phyloP scores from a whole-genome alignment of 2,888 invertebrate species.

The Lathronympha strigana region DNA sequence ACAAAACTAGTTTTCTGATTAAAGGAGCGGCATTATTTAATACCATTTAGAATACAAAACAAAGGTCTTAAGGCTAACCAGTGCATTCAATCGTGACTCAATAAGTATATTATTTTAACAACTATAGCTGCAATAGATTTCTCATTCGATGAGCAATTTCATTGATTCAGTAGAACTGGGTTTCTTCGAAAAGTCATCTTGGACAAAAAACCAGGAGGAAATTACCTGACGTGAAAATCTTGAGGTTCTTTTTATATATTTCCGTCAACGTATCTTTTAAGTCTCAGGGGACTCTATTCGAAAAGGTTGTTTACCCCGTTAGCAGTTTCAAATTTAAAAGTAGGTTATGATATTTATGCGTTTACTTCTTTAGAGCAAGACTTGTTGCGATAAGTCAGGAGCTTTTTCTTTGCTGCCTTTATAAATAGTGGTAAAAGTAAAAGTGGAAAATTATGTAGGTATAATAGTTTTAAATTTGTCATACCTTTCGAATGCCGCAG shows the following conservation, averaged over 20 bases:
- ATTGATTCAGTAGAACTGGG: constrained; percentile 6
- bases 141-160: constrained; percentile 22
- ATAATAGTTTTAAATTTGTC: no score
- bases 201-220: constrained; percentile 20
- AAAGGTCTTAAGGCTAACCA: constrained; percentile 1
- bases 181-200: background rate
- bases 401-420: no score
- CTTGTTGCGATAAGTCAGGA: no score
- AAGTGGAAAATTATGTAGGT: no score
- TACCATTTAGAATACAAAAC: background rate
- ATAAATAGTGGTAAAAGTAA: no score
- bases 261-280: no score
- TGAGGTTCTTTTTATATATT: constrained; percentile 7
- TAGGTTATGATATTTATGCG: no score
- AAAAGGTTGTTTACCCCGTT: no score
- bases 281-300: no score
- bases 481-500: no score
- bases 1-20: background rate
- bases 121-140: background rate
- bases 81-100: constrained; percentile 5
- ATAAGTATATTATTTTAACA: constrained; percentile 5
- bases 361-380: no score
- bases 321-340: no score
- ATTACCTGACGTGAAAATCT: background rate
- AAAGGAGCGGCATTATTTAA: constrained; percentile 16